Evolutionary conservation across 2,113 vertebrate genomes (phyloP).

Genomic region (Cololabis saira): DNA sequence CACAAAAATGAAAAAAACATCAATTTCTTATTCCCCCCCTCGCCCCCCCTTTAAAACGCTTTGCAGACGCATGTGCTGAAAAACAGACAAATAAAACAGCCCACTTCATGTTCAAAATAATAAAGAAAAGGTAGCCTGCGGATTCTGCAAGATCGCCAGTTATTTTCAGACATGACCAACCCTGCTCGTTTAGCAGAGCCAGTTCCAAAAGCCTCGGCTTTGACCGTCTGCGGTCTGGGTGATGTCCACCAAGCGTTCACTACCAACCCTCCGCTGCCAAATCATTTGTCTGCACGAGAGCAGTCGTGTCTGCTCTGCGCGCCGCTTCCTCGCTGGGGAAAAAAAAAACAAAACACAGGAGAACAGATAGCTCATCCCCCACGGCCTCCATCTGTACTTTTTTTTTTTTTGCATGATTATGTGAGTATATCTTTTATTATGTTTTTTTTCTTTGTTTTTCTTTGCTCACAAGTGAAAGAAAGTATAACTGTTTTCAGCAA

Average conservation of each 20-base stretch:
- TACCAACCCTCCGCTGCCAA: slow-evolving; percentile 68
- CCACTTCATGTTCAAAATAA: too few species aligned
- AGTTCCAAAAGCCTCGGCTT: slow-evolving; percentile 81
- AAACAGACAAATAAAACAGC: slow-evolving; percentile 22
- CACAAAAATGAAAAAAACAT: slow-evolving; percentile 16
- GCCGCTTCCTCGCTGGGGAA: slow-evolving; percentile 18
- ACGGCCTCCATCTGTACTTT: slow-evolving; percentile 1
- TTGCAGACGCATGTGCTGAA: background rate
- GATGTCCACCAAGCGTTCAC: slow-evolving; percentile 67
- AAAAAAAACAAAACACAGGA: slow-evolving; percentile 22
- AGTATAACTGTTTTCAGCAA: too few species aligned
- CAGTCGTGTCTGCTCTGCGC: slow-evolving; percentile 60
- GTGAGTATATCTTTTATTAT: slow-evolving; percentile 50
- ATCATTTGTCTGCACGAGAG: slow-evolving; percentile 76
- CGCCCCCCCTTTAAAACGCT: background rate
- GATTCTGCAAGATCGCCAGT: background rate
- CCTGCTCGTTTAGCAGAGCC: slow-evolving; percentile 65
- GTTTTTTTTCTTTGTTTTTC: background rate
- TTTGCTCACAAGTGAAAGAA: background rate
- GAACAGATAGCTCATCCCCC: slow-evolving; percentile 30
- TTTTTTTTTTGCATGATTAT: slow-evolving; percentile 4
- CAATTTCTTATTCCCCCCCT: rapidly evolving
- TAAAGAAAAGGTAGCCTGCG: too few species aligned
- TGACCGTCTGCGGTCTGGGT: slow-evolving; percentile 78
- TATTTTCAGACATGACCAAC: slow-evolving; percentile 26